Evolutionary conservation across 1,140 invertebrate species (phyloP).

Genomic region (Cherax quadricarinatus): DNA sequence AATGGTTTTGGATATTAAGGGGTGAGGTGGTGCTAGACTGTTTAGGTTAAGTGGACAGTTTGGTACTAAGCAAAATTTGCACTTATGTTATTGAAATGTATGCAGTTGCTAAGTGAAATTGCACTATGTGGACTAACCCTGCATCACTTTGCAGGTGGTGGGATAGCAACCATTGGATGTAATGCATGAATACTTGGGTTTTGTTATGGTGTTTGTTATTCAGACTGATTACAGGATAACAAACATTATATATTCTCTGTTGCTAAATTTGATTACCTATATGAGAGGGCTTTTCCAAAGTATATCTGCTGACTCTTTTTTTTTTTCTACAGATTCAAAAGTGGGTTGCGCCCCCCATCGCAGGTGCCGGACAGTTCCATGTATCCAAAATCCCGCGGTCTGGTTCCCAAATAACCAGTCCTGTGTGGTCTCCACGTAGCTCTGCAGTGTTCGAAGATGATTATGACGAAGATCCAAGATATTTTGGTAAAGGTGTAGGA

Average conservation of each 20-base stretch:
- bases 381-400: constrained; percentile 72
- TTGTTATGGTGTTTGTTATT: neutral
- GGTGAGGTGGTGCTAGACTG: too few relatives aligned
- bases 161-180: neutral
- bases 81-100: too few relatives aligned
- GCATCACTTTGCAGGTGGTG: neutral
- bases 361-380: constrained; percentile 70
- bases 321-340: constrained; percentile 61
- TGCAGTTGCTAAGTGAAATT: too few relatives aligned
- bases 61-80: too few relatives aligned
- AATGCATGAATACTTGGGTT: neutral
- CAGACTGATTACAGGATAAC: neutral
- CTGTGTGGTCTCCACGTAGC: constrained; percentile 50
- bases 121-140: neutral
- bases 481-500: constrained; percentile 6
- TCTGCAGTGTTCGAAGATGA: constrained; percentile 45
- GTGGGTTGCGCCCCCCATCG: constrained; percentile 66
- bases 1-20: too few relatives aligned
- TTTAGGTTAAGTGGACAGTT: too few relatives aligned
- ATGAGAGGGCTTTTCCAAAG: neutral
- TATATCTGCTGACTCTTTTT: neutral
- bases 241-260: too few relatives aligned
- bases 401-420: constrained; percentile 65
- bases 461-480: constrained; percentile 60
- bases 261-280: neutral